These are phyloP conservation scores for Callinectes sapidus DNA, from an alignment of 2,888 invertebrate genomes.

Conservation along the genomic window DNA sequence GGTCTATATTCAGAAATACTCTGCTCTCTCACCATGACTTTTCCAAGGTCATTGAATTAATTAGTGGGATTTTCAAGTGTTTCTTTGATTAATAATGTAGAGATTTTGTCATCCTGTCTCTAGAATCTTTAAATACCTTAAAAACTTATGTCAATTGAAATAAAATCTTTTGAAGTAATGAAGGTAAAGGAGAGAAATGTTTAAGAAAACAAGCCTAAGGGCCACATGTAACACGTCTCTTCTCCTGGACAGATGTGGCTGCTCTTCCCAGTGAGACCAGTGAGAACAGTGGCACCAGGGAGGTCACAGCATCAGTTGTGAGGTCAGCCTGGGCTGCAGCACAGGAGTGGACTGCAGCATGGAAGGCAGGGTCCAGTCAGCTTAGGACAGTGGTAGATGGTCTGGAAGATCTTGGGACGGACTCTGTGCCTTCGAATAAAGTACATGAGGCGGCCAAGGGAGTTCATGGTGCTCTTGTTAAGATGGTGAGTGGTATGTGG, in stretches of 20 bases:
- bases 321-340: constrained; percentile 55
- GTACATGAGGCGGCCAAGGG: constrained; percentile 45
- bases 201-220: too few relatives aligned
- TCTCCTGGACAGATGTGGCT: constrained; percentile 47
- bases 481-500: constrained; percentile 44
- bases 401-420: constrained; percentile 22
- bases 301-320: constrained; percentile 49
- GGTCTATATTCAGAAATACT: too few relatives aligned
- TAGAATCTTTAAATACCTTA: too few relatives aligned
- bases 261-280: constrained; percentile 9
- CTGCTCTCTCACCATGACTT: too few relatives aligned
- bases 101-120: too few relatives aligned
- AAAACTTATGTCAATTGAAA: too few relatives aligned
- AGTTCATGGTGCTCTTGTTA: constrained; percentile 30
- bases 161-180: too few relatives aligned
- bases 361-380: constrained; percentile 45
- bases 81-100: too few relatives aligned
- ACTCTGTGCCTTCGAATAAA: not conserved
- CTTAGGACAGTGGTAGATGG: constrained; percentile 55
- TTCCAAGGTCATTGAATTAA: too few relatives aligned
- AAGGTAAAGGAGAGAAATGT: too few relatives aligned
- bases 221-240: not conserved
- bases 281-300: constrained; percentile 17
- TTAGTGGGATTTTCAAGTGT: too few relatives aligned
- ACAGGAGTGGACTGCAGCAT: constrained; percentile 65